Conservation (phyloP, 2,888 invertebrate species). For the Steromphala cineraria region DNA sequence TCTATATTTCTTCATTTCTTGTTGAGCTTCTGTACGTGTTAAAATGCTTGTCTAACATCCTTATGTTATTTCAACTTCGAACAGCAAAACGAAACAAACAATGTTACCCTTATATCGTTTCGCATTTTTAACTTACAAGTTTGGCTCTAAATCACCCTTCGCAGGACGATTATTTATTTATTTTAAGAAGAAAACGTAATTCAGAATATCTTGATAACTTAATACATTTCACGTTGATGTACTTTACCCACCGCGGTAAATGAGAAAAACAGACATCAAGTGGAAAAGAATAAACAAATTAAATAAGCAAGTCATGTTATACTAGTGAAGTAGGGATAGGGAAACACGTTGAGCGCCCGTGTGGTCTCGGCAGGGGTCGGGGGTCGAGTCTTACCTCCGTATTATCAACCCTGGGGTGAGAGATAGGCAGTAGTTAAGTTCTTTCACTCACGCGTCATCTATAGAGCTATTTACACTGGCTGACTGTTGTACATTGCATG, state of each 20-base stretch:
- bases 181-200: constrained; percentile 16
- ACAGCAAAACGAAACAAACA: not conserved
- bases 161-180: constrained; percentile 22
- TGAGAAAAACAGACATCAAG: not conserved
- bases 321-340: not conserved
- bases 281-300: constrained; percentile 12
- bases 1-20: not conserved
- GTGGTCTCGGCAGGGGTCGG: constrained; percentile 4
- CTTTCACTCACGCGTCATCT: not conserved
- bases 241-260: constrained; percentile 1
- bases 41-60: not conserved
- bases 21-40: not conserved
- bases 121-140: not conserved
- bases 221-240: not conserved
- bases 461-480: not conserved
- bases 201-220: constrained; percentile 22
- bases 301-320: not conserved
- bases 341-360: not conserved
- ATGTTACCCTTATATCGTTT: not conserved
- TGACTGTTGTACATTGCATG: not conserved
- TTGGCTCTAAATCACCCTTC: not conserved
- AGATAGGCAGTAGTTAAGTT: not conserved
- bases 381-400: not conserved
- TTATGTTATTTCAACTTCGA: not conserved
- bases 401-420: not conserved